These are phyloP conservation scores for Oxystoma pomonae DNA, from an alignment of 2,888 invertebrate species.

Conservation along the genomic window DNA sequence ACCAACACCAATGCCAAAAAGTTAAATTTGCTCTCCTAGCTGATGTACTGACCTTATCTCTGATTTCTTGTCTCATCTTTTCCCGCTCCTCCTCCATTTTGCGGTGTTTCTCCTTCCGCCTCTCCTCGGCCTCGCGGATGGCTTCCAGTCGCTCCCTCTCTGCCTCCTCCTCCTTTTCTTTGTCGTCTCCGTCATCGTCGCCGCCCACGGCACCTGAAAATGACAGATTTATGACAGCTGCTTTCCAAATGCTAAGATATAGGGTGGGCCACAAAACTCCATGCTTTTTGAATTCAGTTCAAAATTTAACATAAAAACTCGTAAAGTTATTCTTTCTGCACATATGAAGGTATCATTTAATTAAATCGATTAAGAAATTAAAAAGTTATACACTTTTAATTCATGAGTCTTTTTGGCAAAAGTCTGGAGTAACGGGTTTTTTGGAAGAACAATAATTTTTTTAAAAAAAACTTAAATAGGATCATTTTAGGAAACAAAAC, in stretches of 20 bases:
- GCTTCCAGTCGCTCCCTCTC: slow-evolving; percentile 98
- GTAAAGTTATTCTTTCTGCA: neutral
- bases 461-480: no score
- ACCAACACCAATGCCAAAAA: no score
- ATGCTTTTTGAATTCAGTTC: neutral
- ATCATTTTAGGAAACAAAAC: no score
- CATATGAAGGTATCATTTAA: no score
- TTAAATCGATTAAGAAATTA: no score
- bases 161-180: slow-evolving; percentile 97
- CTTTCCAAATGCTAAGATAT: neutral
- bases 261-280: neutral
- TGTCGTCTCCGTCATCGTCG: slow-evolving; percentile 90
- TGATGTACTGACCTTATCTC: slow-evolving; percentile 89
- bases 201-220: slow-evolving; percentile 81
- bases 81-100: slow-evolving; percentile 99
- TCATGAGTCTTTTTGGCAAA: slow-evolving; percentile 10
- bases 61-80: slow-evolving; percentile 98
- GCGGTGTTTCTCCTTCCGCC: slow-evolving; percentile 98
- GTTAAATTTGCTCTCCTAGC: neutral
- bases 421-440: no score
- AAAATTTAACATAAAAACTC: no score
- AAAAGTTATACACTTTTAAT: slow-evolving; percentile 11
- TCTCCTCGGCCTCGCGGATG: slow-evolving; percentile 95
- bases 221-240: neutral
- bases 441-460: no score